Percentiles rank a stretch among this genome's conserved stretches.
These are phyloP conservation scores for Melanotaenia duboulayi DNA, from an alignment of 2,113 vertebrate species.

Conservation along the genomic window DNA sequence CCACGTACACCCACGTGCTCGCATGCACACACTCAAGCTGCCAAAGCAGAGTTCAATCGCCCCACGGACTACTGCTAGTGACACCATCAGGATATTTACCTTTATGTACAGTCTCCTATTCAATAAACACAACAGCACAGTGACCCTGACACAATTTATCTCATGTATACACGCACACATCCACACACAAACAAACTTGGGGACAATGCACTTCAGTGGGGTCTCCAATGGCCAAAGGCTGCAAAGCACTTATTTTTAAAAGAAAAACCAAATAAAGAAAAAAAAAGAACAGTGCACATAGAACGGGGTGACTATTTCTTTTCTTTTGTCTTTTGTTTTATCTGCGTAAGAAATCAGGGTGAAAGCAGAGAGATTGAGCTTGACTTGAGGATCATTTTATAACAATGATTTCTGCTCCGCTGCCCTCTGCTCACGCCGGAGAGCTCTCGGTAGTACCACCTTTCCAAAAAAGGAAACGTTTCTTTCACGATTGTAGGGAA, in stretches of 20 bases:
- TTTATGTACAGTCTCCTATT: constrained; percentile 88
- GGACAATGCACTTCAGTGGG: constrained; percentile 92
- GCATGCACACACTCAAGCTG: constrained; percentile 84
- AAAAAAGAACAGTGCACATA: constrained; percentile 87
- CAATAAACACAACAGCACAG: constrained; percentile 70
- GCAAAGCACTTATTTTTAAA: constrained; percentile 84
- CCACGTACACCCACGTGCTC: constrained; percentile 30
- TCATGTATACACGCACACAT: constrained; percentile 77
- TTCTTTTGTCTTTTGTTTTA: constrained; percentile 10
- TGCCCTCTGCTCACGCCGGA: constrained; percentile 38
- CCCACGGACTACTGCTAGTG: constrained; percentile 91
- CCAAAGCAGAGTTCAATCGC: constrained; percentile 88
- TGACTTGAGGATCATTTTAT: constrained; percentile 87
- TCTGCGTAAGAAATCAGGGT: constrained; percentile 83
- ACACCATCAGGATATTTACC: constrained; percentile 79
- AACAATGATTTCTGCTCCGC: constrained; percentile 39
- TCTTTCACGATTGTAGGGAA: constrained; percentile 70
- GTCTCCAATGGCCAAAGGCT: constrained; percentile 87
- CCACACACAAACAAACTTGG: constrained; percentile 84
- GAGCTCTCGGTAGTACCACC: constrained; percentile 17
- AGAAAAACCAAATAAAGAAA: constrained; percentile 23
- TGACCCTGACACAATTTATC: constrained; percentile 82
- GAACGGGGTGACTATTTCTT: constrained; percentile 82
- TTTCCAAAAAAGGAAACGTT: constrained; percentile 26
- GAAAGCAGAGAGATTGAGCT: constrained; percentile 87